Evolutionary conservation across 1,140 invertebrate genomes (phyloP).

Genomic region (Zaprionus kolodkinae): DNA sequence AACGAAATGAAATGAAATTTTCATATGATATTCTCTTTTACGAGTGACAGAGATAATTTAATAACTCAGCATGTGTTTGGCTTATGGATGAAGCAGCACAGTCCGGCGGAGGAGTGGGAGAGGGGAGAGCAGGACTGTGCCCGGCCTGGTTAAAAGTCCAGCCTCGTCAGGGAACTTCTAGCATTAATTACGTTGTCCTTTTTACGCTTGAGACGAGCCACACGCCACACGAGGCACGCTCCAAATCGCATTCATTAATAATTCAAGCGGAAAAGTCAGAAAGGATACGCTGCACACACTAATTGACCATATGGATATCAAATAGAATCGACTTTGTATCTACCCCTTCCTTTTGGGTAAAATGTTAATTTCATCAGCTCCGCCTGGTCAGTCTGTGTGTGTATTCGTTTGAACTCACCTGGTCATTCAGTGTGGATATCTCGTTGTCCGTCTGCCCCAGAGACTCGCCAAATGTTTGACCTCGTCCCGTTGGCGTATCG

Average conservation of each 20-base stretch:
- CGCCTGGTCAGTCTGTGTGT: slow-evolving; percentile 87
- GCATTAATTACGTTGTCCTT: slow-evolving; percentile 81
- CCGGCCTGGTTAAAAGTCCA: slow-evolving; percentile 43
- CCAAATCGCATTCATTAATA: slow-evolving; percentile 72
- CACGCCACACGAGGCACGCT: slow-evolving; percentile 6
- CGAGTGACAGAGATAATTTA: slow-evolving; percentile 78
- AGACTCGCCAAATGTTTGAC: slow-evolving; percentile 68
- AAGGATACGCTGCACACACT: slow-evolving; percentile 70
- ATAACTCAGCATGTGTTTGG: slow-evolving; percentile 75
- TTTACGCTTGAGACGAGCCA: slow-evolving; percentile 63
- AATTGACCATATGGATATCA: slow-evolving; percentile 80
- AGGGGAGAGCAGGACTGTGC: background rate
- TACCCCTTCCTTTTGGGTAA: slow-evolving; percentile 1
- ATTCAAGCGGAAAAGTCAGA: slow-evolving; percentile 78
- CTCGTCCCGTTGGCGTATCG: slow-evolving; percentile 49
- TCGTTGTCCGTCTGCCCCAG: slow-evolving; percentile 86
- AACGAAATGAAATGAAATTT: slow-evolving; percentile 83
- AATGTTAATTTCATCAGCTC: slow-evolving; percentile 62
- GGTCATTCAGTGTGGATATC: slow-evolving; percentile 86
- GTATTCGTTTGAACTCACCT: slow-evolving; percentile 84
- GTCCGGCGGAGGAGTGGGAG: background rate
- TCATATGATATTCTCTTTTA: slow-evolving; percentile 82
- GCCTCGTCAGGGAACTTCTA: slow-evolving; percentile 37
- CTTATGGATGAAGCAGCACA: slow-evolving; percentile 36
- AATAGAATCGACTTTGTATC: slow-evolving; percentile 21